Evolutionary conservation across 2,797 vertebrate genomes (phyloP).

Genomic region (Melanotaenia maccullochi): DNA sequence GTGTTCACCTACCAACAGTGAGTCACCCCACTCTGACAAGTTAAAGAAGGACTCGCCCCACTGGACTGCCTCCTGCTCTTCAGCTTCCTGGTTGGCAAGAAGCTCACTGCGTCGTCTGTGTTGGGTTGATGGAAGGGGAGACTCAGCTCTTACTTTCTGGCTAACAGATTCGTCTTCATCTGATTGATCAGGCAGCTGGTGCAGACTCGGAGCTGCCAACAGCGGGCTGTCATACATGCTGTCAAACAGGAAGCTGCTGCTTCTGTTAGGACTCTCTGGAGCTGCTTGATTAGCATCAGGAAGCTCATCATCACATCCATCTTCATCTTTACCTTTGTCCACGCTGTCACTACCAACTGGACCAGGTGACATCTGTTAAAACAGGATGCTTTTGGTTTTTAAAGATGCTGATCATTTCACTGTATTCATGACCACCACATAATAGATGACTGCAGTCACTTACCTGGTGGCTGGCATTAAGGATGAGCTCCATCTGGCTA

Average conservation of each 20-base stretch:
- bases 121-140: slow-evolving; percentile 38
- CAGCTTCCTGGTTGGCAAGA: slow-evolving; percentile 74
- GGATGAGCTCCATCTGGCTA: slow-evolving; percentile 91
- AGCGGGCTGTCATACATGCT: slow-evolving; percentile 87
- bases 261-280: slow-evolving; percentile 86
- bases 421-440: neutral
- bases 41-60: slow-evolving; percentile 84
- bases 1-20: slow-evolving; percentile 82
- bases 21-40: slow-evolving; percentile 88
- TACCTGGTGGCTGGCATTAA: slow-evolving; percentile 87
- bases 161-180: slow-evolving; percentile 40
- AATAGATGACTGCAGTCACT: slow-evolving; percentile 38
- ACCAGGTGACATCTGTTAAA: slow-evolving; percentile 56
- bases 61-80: slow-evolving; percentile 75
- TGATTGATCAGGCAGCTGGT: slow-evolving; percentile 43
- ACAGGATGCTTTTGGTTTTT: slow-evolving; percentile 6
- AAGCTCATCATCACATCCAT: slow-evolving; percentile 5
- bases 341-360: slow-evolving; percentile 18
- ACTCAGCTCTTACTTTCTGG: slow-evolving; percentile 14
- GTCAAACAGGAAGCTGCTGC: slow-evolving; percentile 92
- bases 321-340: slow-evolving; percentile 31
- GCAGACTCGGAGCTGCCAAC: slow-evolving; percentile 66
- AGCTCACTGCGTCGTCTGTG: slow-evolving; percentile 65
- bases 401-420: slow-evolving; percentile 1
- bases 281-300: slow-evolving; percentile 17